Evolutionary conservation across 37 sponge, comb jelly and placozoan species (phyloP).

Genomic region (Chondrosia reniformis): DNA sequence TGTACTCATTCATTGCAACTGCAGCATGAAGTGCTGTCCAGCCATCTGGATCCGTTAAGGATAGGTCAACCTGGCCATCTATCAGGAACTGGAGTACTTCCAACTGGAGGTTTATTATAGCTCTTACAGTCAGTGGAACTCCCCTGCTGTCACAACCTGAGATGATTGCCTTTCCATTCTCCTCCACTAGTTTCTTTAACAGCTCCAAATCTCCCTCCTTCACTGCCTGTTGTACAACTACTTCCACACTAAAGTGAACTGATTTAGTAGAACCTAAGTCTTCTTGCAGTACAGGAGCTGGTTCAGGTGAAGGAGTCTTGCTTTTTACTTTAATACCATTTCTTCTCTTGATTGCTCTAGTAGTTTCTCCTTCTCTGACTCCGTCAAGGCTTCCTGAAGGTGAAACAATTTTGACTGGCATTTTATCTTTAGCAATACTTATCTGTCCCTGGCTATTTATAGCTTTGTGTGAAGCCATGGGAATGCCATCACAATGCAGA

Average conservation of each 20-base stretch:
- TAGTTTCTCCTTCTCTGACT: no score
- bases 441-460: no score
- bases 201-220: conserved; percentile 57
- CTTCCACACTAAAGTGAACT: conserved; percentile 48
- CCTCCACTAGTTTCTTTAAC: conserved; percentile 36
- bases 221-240: conserved; percentile 65
- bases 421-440: no score
- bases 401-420: no score
- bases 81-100: conserved; percentile 41
- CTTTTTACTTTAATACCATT: background rate
- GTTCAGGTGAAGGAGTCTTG: background rate
- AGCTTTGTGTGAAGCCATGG: no score
- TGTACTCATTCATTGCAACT: conserved; percentile 57
- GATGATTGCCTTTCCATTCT: conserved; percentile 27
- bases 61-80: conserved; percentile 51
- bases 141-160: conserved; percentile 49
- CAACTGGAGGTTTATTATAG: conserved; percentile 44
- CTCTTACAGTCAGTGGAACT: conserved; percentile 50
- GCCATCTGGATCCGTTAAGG: conserved; percentile 31
- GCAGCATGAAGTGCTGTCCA: conserved; percentile 77
- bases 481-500: no score
- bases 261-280: conserved; percentile 19
- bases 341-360: background rate
- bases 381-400: no score
- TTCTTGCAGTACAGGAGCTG: background rate